Conservation (phyloP, 1,140 invertebrate genomes). For the Psilanteris sp. region DNA sequence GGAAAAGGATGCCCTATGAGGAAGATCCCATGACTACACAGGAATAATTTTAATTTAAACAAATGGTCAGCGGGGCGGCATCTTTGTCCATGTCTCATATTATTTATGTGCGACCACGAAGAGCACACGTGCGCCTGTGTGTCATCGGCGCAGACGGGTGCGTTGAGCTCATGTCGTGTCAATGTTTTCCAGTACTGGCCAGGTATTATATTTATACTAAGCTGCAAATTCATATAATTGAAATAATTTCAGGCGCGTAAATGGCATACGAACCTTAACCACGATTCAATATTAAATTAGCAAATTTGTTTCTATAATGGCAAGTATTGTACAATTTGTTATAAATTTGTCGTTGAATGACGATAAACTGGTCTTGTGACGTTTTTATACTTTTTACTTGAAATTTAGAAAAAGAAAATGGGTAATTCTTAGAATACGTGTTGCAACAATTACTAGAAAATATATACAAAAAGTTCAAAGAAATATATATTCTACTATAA, state of each 20-base stretch:
- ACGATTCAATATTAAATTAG: too few relatives aligned
- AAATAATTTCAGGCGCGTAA: slow-evolving; percentile 14
- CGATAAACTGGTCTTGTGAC: too few relatives aligned
- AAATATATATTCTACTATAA: too few relatives aligned
- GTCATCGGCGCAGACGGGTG: slow-evolving; percentile 75
- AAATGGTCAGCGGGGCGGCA: slow-evolving; percentile 79
- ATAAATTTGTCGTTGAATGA: too few relatives aligned
- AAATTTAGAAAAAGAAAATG: too few relatives aligned
- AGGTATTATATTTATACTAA: slow-evolving; percentile 61
- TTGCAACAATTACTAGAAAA: too few relatives aligned
- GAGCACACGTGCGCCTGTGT: slow-evolving; percentile 78
- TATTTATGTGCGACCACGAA: slow-evolving; percentile 78
- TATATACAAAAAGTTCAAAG: too few relatives aligned
- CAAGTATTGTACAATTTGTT: too few relatives aligned
- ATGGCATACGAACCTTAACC: too few relatives aligned
- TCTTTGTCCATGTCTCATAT: slow-evolving; percentile 80
- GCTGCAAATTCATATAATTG: slow-evolving; percentile 15
- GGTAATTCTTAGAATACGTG: too few relatives aligned
- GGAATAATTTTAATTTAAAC: slow-evolving; percentile 80
- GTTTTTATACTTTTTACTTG: too few relatives aligned
- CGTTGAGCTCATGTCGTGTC: slow-evolving; percentile 73
- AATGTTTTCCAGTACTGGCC: slow-evolving; percentile 74
- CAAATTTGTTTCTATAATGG: too few relatives aligned
- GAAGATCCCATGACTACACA: slow-evolving; percentile 57
- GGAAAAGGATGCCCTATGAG: slow-evolving; percentile 42